These are phyloP conservation scores for Botia almorhae DNA, from an alignment of 2,797 vertebrate species.

Conservation along the genomic window DNA sequence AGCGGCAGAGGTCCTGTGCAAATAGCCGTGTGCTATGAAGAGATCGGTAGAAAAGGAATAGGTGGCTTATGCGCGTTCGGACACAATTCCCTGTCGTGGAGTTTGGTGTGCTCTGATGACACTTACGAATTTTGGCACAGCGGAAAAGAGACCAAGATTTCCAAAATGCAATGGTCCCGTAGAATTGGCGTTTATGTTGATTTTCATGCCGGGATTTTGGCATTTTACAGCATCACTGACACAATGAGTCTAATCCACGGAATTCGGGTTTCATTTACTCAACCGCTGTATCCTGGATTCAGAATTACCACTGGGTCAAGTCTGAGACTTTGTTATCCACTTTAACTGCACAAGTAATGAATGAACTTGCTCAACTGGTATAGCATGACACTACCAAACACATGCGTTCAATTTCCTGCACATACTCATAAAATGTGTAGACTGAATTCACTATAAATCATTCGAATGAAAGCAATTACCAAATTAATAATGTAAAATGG, in stretches of 20 bases:
- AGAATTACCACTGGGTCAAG: constrained; percentile 17
- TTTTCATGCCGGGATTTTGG: constrained; percentile 39
- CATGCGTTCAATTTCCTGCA: neutral
- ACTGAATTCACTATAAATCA: neutral
- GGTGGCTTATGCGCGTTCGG: constrained; percentile 28
- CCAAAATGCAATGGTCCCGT: neutral
- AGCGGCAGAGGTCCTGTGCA: constrained; percentile 15
- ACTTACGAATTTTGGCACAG: constrained; percentile 27
- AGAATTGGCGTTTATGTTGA: constrained; percentile 43
- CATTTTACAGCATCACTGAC: constrained; percentile 53
- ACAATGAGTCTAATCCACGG: constrained; percentile 45
- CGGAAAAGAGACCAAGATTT: constrained; percentile 29
- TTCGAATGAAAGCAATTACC: no score
- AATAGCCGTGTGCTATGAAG: constrained; percentile 29
- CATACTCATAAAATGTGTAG: neutral
- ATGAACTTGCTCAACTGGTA: neutral
- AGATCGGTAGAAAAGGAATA: constrained; percentile 36
- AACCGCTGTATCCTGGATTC: constrained; percentile 36
- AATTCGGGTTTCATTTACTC: constrained; percentile 17
- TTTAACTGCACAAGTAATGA: neutral
- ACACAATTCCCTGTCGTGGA: constrained; percentile 47
- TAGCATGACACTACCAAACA: neutral
- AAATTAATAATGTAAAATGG: no score
- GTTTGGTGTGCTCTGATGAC: constrained; percentile 35
- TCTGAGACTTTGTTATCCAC: constrained; percentile 23